These are phyloP conservation scores for Triplophysa siluroides DNA, from an alignment of 2,113 vertebrate genomes.

Conservation along the genomic window DNA sequence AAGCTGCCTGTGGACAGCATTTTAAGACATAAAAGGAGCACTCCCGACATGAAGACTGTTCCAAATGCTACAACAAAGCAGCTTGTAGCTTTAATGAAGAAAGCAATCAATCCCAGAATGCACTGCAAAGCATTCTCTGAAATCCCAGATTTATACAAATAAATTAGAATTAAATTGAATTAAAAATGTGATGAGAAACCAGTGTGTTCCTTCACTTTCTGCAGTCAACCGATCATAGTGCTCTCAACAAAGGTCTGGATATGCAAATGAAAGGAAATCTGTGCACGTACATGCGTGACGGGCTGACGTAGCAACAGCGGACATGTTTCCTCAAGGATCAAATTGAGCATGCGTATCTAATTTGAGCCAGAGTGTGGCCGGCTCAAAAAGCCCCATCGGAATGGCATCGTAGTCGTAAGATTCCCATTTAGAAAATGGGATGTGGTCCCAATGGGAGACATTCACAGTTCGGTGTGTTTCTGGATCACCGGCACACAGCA, in stretches of 20 bases:
- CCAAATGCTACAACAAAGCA: too few species aligned
- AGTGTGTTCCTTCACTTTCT: not conserved
- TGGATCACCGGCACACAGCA: not conserved
- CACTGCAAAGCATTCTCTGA: not conserved
- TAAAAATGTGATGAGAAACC: not conserved
- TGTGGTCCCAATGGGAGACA: not conserved
- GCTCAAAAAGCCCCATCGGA: not conserved
- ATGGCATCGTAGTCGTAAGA: conserved; percentile 23
- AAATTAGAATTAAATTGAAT: too few species aligned
- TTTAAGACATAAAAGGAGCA: not conserved
- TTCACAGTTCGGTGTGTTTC: conserved; percentile 6
- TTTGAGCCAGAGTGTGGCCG: conserved; percentile 38
- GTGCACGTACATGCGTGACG: conserved; percentile 5
- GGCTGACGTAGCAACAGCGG: conserved; percentile 28
- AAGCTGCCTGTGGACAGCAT: not conserved
- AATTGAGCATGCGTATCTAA: conserved; percentile 41
- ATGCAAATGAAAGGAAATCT: conserved; percentile 13
- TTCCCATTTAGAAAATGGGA: conserved; percentile 29
- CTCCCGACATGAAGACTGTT: too few species aligned
- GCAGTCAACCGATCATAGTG: not conserved
- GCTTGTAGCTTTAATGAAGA: too few species aligned
- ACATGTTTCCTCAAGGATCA: conserved; percentile 38
- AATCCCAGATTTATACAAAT: too few species aligned
- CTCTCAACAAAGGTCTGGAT: not conserved
- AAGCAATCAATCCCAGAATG: not conserved